Percentiles rank a stretch among this genome's conserved stretches.
These are phyloP conservation scores for Erithacus rubecula DNA, from an alignment of 2,797 vertebrate genomes.

Conservation along the genomic window DNA sequence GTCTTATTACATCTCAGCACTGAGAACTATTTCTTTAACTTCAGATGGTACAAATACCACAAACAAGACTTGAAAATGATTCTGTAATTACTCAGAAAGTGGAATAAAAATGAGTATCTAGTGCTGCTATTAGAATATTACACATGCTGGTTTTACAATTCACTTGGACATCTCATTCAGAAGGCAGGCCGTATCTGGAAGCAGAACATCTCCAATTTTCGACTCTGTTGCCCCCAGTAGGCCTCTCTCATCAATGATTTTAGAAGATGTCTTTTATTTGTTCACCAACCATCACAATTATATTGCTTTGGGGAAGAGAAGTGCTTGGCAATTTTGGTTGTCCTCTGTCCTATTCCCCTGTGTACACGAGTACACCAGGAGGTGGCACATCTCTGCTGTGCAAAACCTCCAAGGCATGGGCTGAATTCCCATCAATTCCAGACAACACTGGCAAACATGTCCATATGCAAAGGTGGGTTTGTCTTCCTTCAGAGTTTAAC, in stretches of 20 bases:
- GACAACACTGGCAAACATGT: background rate
- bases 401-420: background rate
- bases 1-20: background rate
- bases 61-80: background rate
- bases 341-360: background rate
- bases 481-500: no score
- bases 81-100: background rate
- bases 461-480: no score
- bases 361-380: background rate
- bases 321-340: background rate
- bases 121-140: background rate
- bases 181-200: background rate
- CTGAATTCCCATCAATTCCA: background rate
- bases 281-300: background rate
- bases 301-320: background rate
- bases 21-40: background rate
- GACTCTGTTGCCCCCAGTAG: background rate
- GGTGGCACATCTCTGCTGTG: background rate
- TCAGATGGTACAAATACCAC: background rate
- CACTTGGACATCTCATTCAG: background rate
- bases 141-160: background rate
- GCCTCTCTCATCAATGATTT: background rate
- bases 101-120: background rate
- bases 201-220: background rate
- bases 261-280: background rate